A percentile compares a stretch with the other conserved stretches of the same genome.
Evolutionary conservation across 2,113 vertebrate species (phyloP).

Genomic region (Rhea pennata): DNA sequence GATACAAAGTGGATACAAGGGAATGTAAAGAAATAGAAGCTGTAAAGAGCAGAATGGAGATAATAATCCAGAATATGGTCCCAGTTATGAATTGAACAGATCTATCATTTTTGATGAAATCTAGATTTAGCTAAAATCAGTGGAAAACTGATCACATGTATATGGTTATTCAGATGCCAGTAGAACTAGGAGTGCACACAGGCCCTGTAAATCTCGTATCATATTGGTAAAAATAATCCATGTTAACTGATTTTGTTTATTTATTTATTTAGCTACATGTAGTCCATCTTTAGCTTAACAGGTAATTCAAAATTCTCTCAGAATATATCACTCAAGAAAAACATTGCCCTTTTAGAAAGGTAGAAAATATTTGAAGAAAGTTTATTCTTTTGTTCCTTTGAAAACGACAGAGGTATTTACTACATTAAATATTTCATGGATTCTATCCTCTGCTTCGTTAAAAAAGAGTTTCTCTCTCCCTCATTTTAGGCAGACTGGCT

Average conservation of each 20-base stretch:
- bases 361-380: background rate
- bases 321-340: background rate
- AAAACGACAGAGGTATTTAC: background rate
- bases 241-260: background rate
- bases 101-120: background rate
- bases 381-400: background rate
- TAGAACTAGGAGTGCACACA: background rate
- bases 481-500: background rate
- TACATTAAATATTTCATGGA: background rate
- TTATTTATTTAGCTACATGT: background rate
- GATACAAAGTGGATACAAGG: background rate
- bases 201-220: background rate
- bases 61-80: background rate
- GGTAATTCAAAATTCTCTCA: background rate
- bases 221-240: background rate
- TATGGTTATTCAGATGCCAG: background rate
- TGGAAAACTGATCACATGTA: background rate
- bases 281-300: background rate
- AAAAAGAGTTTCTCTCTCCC: background rate
- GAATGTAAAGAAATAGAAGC: background rate
- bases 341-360: background rate
- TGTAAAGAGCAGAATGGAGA: background rate
- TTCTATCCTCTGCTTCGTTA: background rate
- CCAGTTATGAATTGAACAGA: background rate
- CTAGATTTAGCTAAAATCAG: background rate